Evolutionary conservation across 2,113 vertebrate species (phyloP), one percentile per base, ranked within the genome.

Genomic region (Brachyistius frenatus): DNA sequence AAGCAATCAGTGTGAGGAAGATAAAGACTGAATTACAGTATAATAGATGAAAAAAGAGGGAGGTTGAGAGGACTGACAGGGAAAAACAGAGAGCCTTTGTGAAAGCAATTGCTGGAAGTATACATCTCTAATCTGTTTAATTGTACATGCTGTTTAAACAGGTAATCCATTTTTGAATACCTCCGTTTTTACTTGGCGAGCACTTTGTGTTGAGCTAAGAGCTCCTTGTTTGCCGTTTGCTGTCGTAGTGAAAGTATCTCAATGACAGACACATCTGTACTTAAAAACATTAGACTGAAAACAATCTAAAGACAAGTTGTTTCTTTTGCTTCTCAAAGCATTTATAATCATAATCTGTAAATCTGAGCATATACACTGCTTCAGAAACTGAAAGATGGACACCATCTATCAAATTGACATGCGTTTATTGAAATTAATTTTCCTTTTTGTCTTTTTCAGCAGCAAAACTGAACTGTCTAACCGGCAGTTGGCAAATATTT

Each of bases 141-240:
- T 87, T 91, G 81, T 75, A 86, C 77, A 86, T 75, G 58, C 7
- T 57, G 68, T 81, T 90, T 85, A 86, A 90, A 88, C 62, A 15
- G 77, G 56, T 58, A 66, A 78, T 81, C 13, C 70, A 79, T 85
- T 79, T 83, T 87, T 89, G 35, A 90, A 88, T 30, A 69, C 54
- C 65, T 69, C 58, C 7, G 67, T 82, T 69, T 81, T 73, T 53
- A 53, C 52, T 70, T 76, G 70, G 73, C 63, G n/a, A 71, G 73
- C 31, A 35, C 49, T 66, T 55, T 55, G 30, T 44, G 3, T 16
- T 7, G 66, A 61, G 53, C 69, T 58, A 55, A 72, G 35, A 72
- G 83, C 46, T 63, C 46, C 57, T 73, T 73, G 47, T 75, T 67
- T 39, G 35, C 9, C 23, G n/a, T 88, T 60, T 63, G 11, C 50